Evolutionary conservation across 2,888 invertebrate genomes (phyloP).

Genomic region (Liposcelis brunnea): DNA sequence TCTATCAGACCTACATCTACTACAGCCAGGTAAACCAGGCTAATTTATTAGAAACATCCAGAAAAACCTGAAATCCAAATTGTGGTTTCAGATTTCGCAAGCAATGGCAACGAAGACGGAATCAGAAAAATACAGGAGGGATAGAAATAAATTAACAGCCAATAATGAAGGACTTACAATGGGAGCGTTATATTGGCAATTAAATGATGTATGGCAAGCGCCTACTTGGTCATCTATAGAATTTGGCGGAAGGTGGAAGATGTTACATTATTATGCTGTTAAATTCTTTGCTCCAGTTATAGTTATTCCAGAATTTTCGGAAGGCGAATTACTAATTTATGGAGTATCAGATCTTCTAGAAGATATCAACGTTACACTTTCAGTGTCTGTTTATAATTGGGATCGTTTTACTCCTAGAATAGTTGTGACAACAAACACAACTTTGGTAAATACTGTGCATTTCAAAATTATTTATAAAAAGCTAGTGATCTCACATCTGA

Average conservation of each 20-base stretch:
- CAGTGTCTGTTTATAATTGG: not conserved
- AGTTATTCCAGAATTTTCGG: constrained; percentile 25
- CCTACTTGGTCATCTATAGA: constrained; percentile 94
- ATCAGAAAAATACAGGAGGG: constrained; percentile 65
- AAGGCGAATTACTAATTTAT: constrained; percentile 17
- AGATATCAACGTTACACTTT: constrained; percentile 14
- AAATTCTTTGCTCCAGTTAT: constrained; percentile 69
- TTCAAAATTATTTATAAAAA: too few species aligned
- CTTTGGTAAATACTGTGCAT: too few species aligned
- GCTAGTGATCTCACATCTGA: too few species aligned
- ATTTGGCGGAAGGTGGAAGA: constrained; percentile 63
- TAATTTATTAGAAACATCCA: too few species aligned
- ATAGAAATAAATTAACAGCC: constrained; percentile 27
- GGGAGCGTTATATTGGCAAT: constrained; percentile 97
- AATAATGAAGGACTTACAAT: constrained; percentile 59
- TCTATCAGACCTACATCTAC: constrained; percentile 54
- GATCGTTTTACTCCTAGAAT: not conserved
- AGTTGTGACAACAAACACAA: too few species aligned
- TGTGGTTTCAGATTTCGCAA: constrained; percentile 39
- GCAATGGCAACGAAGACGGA: constrained; percentile 74
- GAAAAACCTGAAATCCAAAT: too few species aligned
- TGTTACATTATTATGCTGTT: constrained; percentile 75
- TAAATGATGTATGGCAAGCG: constrained; percentile 95
- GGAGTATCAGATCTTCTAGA: constrained; percentile 19
- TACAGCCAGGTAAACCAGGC: constrained; percentile 61